Evolutionary conservation across 2,797 vertebrate species (phyloP).

Genomic region (Schizopygopsis malacanthus): DNA sequence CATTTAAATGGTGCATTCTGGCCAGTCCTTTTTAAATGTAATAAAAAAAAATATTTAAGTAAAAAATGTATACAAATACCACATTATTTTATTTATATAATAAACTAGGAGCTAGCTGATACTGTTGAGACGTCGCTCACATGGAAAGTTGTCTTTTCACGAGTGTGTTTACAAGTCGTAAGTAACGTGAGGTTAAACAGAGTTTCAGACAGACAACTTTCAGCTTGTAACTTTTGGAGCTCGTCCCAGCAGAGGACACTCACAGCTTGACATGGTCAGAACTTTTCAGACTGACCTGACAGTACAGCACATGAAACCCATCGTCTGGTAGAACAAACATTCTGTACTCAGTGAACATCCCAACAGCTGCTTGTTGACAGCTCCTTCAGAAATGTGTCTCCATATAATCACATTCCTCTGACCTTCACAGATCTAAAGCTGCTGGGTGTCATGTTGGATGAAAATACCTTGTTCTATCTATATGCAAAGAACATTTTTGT

Average conservation of each 20-base stretch:
- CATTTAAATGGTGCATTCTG: not conserved
- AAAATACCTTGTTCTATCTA: not conserved
- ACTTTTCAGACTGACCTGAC: conserved; percentile 5
- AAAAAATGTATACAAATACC: too few species aligned
- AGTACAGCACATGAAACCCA: not conserved
- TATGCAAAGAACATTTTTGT: not conserved
- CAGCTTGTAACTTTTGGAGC: conserved; percentile 3
- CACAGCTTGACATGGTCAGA: conserved; percentile 4
- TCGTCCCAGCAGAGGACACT: not conserved
- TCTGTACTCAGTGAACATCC: not conserved
- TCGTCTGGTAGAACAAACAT: conserved; percentile 3
- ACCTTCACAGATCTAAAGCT: not conserved
- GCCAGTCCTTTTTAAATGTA: too few species aligned
- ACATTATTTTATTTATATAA: not conserved
- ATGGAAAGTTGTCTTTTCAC: not conserved
- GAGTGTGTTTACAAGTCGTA: conserved; percentile 14
- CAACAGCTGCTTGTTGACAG: not conserved
- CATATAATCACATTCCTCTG: not conserved
- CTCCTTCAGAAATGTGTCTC: not conserved
- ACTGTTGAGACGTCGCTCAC: not conserved
- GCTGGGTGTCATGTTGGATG: not conserved
- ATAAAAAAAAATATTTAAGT: too few species aligned
- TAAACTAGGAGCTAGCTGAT: not conserved
- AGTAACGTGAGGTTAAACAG: conserved; percentile 6
- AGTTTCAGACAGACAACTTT: not conserved